Evolutionary conservation across 2,113 vertebrate species (phyloP).

Genomic region (Microcebus murinus): DNA sequence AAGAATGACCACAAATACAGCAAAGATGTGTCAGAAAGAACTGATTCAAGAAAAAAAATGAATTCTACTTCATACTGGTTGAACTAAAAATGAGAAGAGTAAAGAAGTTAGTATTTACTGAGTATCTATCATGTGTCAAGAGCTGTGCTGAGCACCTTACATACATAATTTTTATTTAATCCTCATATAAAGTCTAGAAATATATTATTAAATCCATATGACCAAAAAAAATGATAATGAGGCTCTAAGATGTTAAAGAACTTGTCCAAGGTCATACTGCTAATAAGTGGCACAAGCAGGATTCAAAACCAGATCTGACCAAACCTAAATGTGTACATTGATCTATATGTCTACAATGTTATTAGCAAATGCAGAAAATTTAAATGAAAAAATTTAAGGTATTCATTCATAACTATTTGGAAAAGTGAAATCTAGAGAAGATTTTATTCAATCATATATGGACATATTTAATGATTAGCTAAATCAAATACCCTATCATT

Average conservation of each 20-base stretch:
- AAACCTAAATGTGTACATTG: not conserved
- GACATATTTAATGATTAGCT: slow-evolving; percentile 30
- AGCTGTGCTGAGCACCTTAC: not conserved
- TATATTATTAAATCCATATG: not conserved
- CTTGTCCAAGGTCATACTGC: not conserved
- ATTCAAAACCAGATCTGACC: not conserved
- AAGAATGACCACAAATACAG: not conserved
- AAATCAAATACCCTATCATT: not conserved
- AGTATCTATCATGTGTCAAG: not conserved
- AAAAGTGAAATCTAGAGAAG: slow-evolving; percentile 46
- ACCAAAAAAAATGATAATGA: not conserved
- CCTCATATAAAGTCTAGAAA: not conserved
- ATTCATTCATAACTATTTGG: not conserved
- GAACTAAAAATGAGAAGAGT: slow-evolving; percentile 36
- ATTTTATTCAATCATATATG: not conserved
- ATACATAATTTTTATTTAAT: not conserved
- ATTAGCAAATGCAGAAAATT: slow-evolving; percentile 20
- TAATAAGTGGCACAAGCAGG: not conserved
- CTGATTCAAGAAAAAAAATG: slow-evolving; percentile 24
- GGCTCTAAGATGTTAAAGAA: not conserved
- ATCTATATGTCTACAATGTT: not conserved
- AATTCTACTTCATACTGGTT: slow-evolving; percentile 10
- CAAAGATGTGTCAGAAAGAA: not conserved
- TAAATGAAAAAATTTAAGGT: slow-evolving; percentile 4
- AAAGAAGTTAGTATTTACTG: slow-evolving; percentile 1